A percentile compares a stretch with the other conserved stretches of the same genome.
Evolutionary conservation across 92 coral and sea anemone genomes (phyloP).

Genomic region (Hydrozoanthus gracilis): DNA sequence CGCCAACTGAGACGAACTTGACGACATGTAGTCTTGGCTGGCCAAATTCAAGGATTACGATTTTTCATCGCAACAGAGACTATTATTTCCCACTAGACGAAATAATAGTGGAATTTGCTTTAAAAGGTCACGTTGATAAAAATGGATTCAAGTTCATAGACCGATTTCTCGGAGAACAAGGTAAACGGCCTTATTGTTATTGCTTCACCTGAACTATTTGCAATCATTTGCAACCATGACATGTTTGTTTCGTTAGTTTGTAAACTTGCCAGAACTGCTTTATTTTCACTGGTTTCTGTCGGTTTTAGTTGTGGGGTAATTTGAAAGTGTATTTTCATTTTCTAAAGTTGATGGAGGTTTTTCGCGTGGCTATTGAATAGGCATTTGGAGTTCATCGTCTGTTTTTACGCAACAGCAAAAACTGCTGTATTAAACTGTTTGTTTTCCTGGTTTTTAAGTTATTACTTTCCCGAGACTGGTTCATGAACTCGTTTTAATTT

Average conservation of each 20-base stretch:
- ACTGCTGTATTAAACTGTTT: no score
- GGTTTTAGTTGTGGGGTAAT: no score
- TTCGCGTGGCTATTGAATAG: no score
- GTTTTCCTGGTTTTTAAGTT: no score
- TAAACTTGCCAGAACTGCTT: background rate
- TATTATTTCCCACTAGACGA: background rate
- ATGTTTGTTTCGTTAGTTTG: background rate
- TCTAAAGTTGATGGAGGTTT: no score
- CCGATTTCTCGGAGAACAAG: background rate
- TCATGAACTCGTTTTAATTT: no score
- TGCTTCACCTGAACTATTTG: background rate
- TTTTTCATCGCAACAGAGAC: background rate
- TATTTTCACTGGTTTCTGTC: no score
- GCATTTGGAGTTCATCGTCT: no score
- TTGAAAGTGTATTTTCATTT: no score
- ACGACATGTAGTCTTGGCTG: background rate
- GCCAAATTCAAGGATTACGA: background rate
- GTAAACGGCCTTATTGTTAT: constrained; percentile 4
- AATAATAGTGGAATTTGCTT: background rate
- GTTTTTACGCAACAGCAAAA: no score
- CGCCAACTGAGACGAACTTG: background rate
- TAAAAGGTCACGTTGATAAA: background rate
- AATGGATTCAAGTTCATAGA: background rate
- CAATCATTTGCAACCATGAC: background rate
- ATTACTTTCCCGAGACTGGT: no score